Evolutionary conservation across 2,113 vertebrate species (phyloP), one percentile per base, ranked within the genome.

Genomic region (Eulemur rufifrons): DNA sequence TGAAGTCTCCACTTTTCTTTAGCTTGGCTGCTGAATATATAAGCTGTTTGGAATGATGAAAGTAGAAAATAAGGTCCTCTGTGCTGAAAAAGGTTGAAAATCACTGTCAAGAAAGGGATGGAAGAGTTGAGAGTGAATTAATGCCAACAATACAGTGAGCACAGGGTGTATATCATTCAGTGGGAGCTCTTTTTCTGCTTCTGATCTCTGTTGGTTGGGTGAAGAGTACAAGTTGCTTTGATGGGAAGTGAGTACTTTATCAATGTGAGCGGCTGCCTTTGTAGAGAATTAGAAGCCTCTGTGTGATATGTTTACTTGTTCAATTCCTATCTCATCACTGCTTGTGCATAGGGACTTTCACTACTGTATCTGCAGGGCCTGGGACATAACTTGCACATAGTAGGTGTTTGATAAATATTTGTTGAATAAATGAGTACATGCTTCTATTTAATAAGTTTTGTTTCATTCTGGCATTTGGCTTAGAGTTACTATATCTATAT

Each of bases 211-310:
- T 96, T 92, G 86, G 80, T 94, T 89, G 74, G 83, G 85, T 92
- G 45, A 78, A 69, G 61, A 88, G 76, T 86, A 61, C 59, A 69
- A 91, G n/a, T 95, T 96, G 63, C 77, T 94, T 97, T 98, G 84
- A 86, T 86, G 45, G 84, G 68, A 89, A 95, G 45, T 18, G 15
- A 91, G 21, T 95, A 77, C 93, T 98, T 96, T 13, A 50, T 42
- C 0, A 0, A 52, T 68, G 6, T 78, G 56, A 27, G 27, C 8
- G 14, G 27, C 13, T 89, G 68, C 34, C 47, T 42, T 77, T 94
- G 76, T 69, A 91, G 86, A 96, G 80, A 95, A 94, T 85, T 32
- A 56, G 50, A 63, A 96, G 56, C 82, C 27, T 27, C 85, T 95
- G 89, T 96, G 56, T 93, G 29, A 45, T 83, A 78, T 94, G 3